These are phyloP conservation scores for Rhynchopsitta pachyrhyncha DNA, from an alignment of 2,113 vertebrate species.

Conservation along the genomic window DNA sequence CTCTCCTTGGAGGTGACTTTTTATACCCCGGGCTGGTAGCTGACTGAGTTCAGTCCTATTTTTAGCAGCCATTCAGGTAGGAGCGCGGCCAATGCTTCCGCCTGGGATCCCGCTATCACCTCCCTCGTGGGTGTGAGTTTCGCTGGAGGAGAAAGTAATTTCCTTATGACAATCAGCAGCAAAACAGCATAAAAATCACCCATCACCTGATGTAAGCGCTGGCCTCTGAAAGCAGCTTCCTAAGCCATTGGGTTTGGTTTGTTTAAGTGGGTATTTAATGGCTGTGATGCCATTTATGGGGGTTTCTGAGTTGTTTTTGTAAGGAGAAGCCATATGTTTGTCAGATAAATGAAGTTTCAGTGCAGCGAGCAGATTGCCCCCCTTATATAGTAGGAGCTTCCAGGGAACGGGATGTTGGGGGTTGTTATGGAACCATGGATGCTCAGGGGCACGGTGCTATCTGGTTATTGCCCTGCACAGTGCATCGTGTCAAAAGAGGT, in stretches of 20 bases:
- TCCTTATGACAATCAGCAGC: not conserved
- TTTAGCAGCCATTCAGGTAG: constrained; percentile 61
- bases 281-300: not conserved
- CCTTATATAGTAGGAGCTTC: not conserved
- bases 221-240: constrained; percentile 5
- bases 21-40: not conserved
- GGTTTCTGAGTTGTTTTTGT: not conserved
- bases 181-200: not conserved
- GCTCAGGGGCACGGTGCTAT: fast-evolving
- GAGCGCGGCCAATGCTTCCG: not conserved
- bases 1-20: not conserved
- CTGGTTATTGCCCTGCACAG: not conserved
- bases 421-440: fast-evolving
- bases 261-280: not conserved
- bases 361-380: not conserved
- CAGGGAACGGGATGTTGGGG: not conserved
- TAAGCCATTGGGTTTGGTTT: not conserved
- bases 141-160: constrained; percentile 4
- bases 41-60: constrained; percentile 35
- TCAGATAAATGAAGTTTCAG: not conserved
- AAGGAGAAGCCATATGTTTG: not conserved
- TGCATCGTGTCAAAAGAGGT: not conserved
- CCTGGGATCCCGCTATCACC: not conserved
- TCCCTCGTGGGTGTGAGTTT: constrained; percentile 35
- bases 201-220: not conserved